A percentile compares a stretch with the other conserved stretches of the same genome.
Conservation (phyloP, 2,113 vertebrate genomes). For the Falco punctatus region DNA sequence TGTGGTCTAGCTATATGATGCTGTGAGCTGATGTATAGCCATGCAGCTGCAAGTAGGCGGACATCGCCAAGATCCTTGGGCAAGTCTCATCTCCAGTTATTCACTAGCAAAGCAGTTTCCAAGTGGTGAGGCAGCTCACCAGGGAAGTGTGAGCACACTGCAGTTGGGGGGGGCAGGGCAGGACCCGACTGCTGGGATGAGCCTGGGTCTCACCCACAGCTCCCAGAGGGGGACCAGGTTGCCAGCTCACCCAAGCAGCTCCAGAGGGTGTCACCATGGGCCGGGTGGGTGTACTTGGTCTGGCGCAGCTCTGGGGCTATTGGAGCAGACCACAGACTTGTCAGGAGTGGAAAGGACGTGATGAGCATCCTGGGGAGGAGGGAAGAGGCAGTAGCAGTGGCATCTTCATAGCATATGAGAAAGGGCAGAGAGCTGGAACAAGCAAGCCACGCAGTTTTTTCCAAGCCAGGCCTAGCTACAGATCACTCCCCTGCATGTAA, state of each 20-base stretch:
- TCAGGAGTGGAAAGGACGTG: background rate
- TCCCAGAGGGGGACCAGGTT: background rate
- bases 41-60: slow-evolving; percentile 37
- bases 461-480: background rate
- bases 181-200: background rate
- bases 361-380: background rate
- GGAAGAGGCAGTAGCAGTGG: background rate
- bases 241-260: background rate
- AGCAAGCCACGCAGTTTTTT: background rate
- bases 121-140: background rate
- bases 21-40: slow-evolving; percentile 11
- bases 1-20: slow-evolving; percentile 41
- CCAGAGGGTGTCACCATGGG: background rate
- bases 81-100: background rate
- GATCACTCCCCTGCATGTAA: background rate
- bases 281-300: background rate
- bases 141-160: background rate
- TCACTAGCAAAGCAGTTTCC: background rate
- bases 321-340: background rate
- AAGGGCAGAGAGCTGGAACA: background rate
- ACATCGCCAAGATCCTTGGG: background rate
- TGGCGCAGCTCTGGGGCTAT: background rate
- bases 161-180: background rate
- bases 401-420: background rate
- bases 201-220: background rate